These are phyloP conservation scores for Lycodopsis pacificus DNA, from an alignment of 2,797 vertebrate species.

Conservation along the genomic window DNA sequence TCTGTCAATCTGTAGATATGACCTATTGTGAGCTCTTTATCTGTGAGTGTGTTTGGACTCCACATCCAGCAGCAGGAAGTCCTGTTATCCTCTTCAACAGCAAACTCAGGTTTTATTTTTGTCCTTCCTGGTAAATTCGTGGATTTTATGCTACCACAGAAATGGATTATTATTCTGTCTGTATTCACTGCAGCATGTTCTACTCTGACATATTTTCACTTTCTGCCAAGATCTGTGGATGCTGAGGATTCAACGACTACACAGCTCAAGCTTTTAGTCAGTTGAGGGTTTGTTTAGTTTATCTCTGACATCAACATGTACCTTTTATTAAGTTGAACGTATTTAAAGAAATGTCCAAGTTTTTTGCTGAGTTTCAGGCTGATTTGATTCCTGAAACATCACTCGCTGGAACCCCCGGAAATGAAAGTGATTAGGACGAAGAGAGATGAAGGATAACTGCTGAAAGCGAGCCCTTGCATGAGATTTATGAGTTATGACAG, in stretches of 20 bases:
- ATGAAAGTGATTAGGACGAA: constrained; percentile 25
- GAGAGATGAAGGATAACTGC: not conserved
- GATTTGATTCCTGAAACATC: constrained; percentile 13
- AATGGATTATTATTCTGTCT: constrained; percentile 39
- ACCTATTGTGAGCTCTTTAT: constrained; percentile 30
- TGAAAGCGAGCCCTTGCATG: constrained; percentile 19
- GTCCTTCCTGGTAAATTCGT: constrained; percentile 20
- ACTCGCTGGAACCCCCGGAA: not conserved
- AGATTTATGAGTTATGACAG: constrained; percentile 35
- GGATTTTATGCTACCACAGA: constrained; percentile 28
- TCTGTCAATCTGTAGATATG: constrained; percentile 21
- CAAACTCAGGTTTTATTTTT: constrained; percentile 33
- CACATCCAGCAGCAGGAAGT: not conserved
- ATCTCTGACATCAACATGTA: not conserved
- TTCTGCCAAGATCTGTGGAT: not conserved
- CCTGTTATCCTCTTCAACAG: constrained; percentile 26
- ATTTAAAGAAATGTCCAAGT: not conserved
- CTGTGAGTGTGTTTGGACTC: constrained; percentile 1
- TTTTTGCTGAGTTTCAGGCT: not conserved
- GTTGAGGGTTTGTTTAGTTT: not conserved
- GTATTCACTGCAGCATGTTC: not conserved
- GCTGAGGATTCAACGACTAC: not conserved
- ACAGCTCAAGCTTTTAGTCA: not conserved
- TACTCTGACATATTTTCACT: not conserved
- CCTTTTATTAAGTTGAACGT: not conserved